These are phyloP conservation scores for Semaprochilodus insignis DNA, from an alignment of 2,797 vertebrate genomes.

Conservation along the genomic window DNA sequence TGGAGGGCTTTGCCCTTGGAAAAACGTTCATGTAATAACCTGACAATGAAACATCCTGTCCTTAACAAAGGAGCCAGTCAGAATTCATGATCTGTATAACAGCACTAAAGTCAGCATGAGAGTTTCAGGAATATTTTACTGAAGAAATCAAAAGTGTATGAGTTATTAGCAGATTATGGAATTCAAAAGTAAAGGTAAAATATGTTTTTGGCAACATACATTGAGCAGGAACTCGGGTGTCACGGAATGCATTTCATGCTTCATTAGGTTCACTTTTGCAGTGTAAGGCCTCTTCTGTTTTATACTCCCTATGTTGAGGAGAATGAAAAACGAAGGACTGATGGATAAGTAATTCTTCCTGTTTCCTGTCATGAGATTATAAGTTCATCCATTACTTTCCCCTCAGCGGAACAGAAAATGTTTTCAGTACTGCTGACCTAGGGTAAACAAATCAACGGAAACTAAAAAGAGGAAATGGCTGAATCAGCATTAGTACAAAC, in stretches of 20 bases:
- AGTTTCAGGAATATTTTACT: neutral
- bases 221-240: no score
- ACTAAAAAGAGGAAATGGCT: constrained; percentile 34
- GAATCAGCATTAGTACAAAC: constrained; percentile 49
- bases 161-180: neutral
- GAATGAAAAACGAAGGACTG: neutral
- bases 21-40: constrained; percentile 14
- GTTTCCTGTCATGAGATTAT: constrained; percentile 49
- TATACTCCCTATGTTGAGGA: neutral
- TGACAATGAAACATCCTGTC: neutral
- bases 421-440: constrained; percentile 39
- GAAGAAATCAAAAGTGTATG: neutral
- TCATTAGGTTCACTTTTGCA: constrained; percentile 1
- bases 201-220: no score
- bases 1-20: constrained; percentile 26
- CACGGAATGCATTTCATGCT: neutral
- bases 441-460: constrained; percentile 32
- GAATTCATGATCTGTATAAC: no score
- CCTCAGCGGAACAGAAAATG: constrained; percentile 15
- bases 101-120: neutral
- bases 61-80: neutral
- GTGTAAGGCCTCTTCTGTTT: neutral
- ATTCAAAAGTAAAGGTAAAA: neutral
- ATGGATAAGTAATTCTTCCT: constrained; percentile 38
- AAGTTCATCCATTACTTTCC: constrained; percentile 28